Base-by-base conservation (phyloP, 2,888 invertebrate genomes). In the Miltochrista miniata region DNA sequence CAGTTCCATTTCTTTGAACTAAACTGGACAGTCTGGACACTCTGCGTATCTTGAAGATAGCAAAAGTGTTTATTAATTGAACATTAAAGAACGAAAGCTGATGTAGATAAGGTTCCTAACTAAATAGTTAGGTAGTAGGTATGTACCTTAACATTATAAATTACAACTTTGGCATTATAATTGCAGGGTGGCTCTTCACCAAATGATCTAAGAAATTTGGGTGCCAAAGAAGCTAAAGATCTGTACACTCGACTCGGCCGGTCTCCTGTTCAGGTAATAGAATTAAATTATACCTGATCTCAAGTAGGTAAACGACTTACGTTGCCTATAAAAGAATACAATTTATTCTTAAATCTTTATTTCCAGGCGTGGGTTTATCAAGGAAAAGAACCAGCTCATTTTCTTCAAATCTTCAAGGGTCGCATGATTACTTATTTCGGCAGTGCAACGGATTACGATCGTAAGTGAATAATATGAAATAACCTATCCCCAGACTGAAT, bases 381-480 rank as follows among this genome's bases (percentile, higher is more conserved):
- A 88, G 97, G 96, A 48, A 95, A 96, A 78, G 98, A 98, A 86
- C 97, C 98, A 1, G 94, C 97, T 10, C 98, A 98, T 80, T 96
- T 98, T 80, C 90, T 98, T 72, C 96, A 98, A 81, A 94, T 98
- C 52, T 98, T 98, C 83, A 95, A 95, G 70, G 98, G 98, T 45
- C 95, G 95, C 68, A 93, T 98, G 90, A 94, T 96, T 49, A 94
- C 96, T 56, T 94, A 96, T 71, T 92, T 93, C 45, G 95, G 95
- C 61, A 93, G 92, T 63, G 94, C 95, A 46, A 93, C 93, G 7
- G 93, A 95, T 62, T 93, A 93, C 67, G 94, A 94, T 72, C 93
- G 95, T 95, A 83, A 91, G 88, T 79, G 39, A 1, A 4, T 24
- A 11, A 13, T 10, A 34, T n/a, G n/a, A 5, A 10, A 34, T 34